phyloP scores from a whole-genome alignment of 1,140 invertebrate species.

The Batillaria attramentaria region DNA sequence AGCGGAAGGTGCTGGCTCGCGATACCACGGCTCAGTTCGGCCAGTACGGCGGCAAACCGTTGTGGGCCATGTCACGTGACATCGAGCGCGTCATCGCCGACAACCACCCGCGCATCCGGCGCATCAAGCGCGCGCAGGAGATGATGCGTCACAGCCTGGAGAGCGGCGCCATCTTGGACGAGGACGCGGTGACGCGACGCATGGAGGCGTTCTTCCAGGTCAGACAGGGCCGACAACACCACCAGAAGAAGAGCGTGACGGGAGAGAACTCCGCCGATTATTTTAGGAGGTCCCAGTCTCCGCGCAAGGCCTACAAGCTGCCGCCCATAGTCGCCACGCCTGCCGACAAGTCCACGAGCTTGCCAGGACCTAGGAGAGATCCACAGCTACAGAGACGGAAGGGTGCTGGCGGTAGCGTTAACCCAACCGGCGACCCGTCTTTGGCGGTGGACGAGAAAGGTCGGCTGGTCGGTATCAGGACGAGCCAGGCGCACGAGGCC shows the following conservation, averaged over 20 bases:
- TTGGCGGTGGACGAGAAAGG: not conserved
- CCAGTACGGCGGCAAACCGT: constrained; percentile 44
- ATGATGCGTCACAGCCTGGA: constrained; percentile 36
- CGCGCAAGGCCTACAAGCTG: not conserved
- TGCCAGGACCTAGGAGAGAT: not conserved
- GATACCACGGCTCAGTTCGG: constrained; percentile 29
- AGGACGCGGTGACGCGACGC: constrained; percentile 20
- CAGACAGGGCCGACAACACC: not conserved
- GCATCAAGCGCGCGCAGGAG: constrained; percentile 35
- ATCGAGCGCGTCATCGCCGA: constrained; percentile 44
- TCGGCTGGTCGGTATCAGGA: constrained; percentile 3
- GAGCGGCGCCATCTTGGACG: constrained; percentile 43
- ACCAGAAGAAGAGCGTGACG: not conserved
- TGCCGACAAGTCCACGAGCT: not conserved
- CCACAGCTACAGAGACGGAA: not conserved
- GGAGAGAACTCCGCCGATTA: not conserved
- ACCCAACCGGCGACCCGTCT: not conserved
- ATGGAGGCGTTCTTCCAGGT: constrained; percentile 43
- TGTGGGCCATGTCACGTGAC: constrained; percentile 42
- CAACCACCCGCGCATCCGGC: constrained; percentile 40
- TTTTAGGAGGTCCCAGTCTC: not conserved
- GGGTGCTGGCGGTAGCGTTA: not conserved
- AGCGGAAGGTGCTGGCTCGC: constrained; percentile 24
- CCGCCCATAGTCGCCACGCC: not conserved
- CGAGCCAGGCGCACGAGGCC: not conserved